A percentile compares a stretch with the other conserved stretches of the same genome.
Evolutionary conservation across 2,113 vertebrate genomes (phyloP).

Genomic region (Caretta caretta): DNA sequence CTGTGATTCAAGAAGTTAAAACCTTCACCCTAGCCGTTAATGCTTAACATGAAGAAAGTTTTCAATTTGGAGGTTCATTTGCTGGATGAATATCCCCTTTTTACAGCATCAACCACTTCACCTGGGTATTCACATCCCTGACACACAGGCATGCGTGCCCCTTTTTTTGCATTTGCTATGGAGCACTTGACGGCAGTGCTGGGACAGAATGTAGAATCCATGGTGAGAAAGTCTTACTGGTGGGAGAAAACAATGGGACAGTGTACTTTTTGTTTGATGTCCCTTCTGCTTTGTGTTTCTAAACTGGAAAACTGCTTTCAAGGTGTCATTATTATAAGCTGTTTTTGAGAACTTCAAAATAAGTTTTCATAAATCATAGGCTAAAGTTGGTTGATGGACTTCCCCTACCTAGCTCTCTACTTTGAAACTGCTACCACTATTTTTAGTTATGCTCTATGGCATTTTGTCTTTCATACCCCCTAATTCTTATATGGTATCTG

Average conservation of each 20-base stretch:
- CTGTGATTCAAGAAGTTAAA: background rate
- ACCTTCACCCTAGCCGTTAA: background rate
- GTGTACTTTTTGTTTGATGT: background rate
- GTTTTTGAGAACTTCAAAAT: background rate
- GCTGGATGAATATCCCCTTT: background rate
- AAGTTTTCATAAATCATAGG: background rate
- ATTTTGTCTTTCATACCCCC: background rate
- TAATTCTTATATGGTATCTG: background rate
- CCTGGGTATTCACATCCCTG: background rate
- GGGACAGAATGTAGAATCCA: background rate
- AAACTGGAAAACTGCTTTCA: background rate
- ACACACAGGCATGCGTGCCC: background rate
- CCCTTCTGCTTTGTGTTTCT: background rate
- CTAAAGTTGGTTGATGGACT: background rate
- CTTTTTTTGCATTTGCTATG: background rate
- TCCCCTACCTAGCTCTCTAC: background rate
- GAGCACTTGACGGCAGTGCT: background rate
- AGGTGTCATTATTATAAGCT: background rate
- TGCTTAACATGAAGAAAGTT: background rate
- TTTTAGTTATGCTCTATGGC: background rate
- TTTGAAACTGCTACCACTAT: background rate
- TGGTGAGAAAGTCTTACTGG: background rate
- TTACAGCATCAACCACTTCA: background rate
- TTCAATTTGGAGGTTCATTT: background rate
- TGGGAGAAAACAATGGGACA: background rate